Evolutionary conservation across 30 jellyfish, hydroid and myxozoan species (phyloP), one percentile per base, ranked within the genome.

Genomic region (Aurelia aurita): DNA sequence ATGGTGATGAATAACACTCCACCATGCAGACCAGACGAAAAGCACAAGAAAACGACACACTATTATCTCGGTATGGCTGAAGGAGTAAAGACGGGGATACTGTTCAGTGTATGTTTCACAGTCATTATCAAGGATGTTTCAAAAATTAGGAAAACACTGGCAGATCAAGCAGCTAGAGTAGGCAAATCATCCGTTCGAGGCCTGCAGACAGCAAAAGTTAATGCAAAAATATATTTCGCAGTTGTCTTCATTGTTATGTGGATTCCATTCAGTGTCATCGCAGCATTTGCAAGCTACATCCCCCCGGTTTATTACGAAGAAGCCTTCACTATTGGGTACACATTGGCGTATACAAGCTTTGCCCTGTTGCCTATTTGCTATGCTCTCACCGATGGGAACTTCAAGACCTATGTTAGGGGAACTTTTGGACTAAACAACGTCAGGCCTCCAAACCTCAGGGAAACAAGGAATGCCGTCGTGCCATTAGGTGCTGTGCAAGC

Each of bases 51-150:
- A 29, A 78, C 90, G 27, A 70, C 90, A 0, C 91, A 72, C 32
- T 87, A 76, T 60, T 87, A 87, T 83, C 85, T 87, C 19, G 96
- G 96, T 13, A 76, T 87, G 3, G 65, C 68, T 2, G 96, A 87
- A 68, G 79, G 91, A 46, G 49, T 87, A 51, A 87, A 87, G 44
- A 87, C 86, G 7, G 88, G 89, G 12, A 35, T 59, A 26, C 58
- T 87, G 18, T 77, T 77, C 49, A 87, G 82, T 7, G 70, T 77
- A 9, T 87, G 96, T 64, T 74, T 86, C 85, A 86, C 95, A 18
- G 21, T 67, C 18, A 86, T 86, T 26, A 63, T 86, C 79, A 68
- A 82, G 47, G 85, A 74, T 25, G 95, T 79, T n/a, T 75, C 95
- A 2, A 86, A 67, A 49, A 86, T 86, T 20, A 74, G 95, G 25